These are phyloP conservation scores for Diachasmimorpha longicaudata DNA, from an alignment of 1,140 invertebrate species.

Conservation along the genomic window DNA sequence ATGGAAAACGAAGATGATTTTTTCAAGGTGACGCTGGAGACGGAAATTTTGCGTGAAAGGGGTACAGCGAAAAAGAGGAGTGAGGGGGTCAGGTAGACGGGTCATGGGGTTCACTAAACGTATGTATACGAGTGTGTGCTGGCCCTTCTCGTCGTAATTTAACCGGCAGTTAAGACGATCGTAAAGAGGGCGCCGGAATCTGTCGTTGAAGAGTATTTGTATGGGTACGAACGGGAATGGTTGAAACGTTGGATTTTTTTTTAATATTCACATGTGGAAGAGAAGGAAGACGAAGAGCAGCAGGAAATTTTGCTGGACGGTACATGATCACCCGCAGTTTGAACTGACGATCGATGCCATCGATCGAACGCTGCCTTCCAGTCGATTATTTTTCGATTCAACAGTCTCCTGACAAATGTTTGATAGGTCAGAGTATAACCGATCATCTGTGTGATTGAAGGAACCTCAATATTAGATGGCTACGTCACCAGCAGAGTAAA, in stretches of 20 bases:
- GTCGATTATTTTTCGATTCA: conserved; percentile 8
- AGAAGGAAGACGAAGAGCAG: not conserved
- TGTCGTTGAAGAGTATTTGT: conserved; percentile 20
- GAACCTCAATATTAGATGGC: not conserved
- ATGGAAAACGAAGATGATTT: not conserved
- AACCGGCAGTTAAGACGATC: conserved; percentile 33
- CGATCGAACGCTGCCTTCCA: conserved; percentile 14
- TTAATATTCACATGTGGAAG: not conserved
- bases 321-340: conserved; percentile 30
- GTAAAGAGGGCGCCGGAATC: conserved; percentile 31
- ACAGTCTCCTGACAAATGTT: not conserved
- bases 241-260: not conserved
- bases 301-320: conserved; percentile 16
- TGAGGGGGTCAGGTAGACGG: conserved; percentile 4
- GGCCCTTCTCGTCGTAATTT: conserved; percentile 31
- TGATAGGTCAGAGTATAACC: not conserved
- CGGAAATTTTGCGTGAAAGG: not conserved
- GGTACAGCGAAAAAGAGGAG: not conserved
- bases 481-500: too few relatives aligned
- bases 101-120: conserved; percentile 20
- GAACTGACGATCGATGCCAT: conserved; percentile 16
- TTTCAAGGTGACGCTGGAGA: not conserved
- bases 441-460: not conserved
- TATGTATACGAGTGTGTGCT: not conserved
- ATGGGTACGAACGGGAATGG: not conserved